Conservation (phyloP, 2,113 vertebrate species). For the Calonectris borealis region DNA sequence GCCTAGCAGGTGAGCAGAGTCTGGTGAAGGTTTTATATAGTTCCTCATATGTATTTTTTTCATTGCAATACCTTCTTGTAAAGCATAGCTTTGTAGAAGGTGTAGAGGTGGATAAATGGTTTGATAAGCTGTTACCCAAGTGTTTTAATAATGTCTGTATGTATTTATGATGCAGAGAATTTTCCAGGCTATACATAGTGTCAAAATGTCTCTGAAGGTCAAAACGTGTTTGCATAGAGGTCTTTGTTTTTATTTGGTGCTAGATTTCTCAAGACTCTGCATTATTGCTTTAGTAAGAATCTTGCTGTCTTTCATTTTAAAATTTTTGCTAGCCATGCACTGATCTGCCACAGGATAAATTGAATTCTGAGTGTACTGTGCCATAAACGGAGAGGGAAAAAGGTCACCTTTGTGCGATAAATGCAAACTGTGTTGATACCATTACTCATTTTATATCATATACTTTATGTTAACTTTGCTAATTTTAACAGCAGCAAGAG, state of each 20-base stretch:
- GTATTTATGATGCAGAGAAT: background rate
- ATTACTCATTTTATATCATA: background rate
- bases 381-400: background rate
- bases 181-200: background rate
- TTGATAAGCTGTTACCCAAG: background rate
- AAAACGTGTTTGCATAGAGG: background rate
- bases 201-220: background rate
- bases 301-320: background rate
- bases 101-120: background rate
- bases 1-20: background rate
- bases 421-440: background rate
- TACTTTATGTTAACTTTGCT: background rate
- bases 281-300: background rate
- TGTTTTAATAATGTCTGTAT: background rate
- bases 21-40: background rate
- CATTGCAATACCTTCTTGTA: background rate
- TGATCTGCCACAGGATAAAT: background rate
- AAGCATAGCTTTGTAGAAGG: background rate
- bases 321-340: background rate
- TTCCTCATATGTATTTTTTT: rapidly evolving
- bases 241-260: background rate
- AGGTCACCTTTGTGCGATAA: background rate
- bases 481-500: background rate
- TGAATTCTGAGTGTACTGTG: background rate
- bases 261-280: background rate